Conservation (phyloP, 2,113 vertebrate species). For the western clawed frog (Xenopus tropicalis) region DNA sequence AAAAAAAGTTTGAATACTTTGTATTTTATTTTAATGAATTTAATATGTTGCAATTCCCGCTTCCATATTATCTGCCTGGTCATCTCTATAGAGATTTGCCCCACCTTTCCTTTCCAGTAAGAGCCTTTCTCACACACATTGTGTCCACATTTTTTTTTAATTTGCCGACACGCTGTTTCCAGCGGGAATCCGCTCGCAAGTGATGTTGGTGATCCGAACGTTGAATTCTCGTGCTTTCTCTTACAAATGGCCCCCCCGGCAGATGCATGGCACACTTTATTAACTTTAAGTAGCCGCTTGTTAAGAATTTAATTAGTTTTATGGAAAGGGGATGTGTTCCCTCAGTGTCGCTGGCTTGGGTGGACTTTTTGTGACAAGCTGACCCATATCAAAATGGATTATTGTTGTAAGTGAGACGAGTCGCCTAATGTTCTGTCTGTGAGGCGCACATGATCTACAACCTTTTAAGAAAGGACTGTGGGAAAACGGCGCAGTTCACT, state of each 20-base stretch:
- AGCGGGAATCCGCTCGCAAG: constrained; percentile 71
- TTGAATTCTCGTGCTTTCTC: constrained; percentile 68
- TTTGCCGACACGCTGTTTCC: constrained; percentile 66
- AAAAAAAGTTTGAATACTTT: no score
- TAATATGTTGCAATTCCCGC: no score
- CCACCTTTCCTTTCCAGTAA: constrained; percentile 64
- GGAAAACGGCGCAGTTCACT: constrained; percentile 76
- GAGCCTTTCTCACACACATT: constrained; percentile 74
- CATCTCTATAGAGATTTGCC: constrained; percentile 49
- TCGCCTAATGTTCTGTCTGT: constrained; percentile 81
- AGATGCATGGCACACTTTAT: constrained; percentile 84
- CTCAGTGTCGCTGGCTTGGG: constrained; percentile 74
- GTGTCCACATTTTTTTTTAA: constrained; percentile 66
- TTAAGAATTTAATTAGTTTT: constrained; percentile 87
- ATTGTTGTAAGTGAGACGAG: constrained; percentile 86
- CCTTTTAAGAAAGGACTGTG: constrained; percentile 84
- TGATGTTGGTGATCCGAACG: constrained; percentile 72
- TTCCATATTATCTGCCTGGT: constrained; percentile 1
- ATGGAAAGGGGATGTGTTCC: constrained; percentile 72
- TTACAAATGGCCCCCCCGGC: constrained; percentile 68
- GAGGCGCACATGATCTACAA: constrained; percentile 82
- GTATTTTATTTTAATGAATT: no score
- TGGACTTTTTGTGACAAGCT: constrained; percentile 75
- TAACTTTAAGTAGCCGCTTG: constrained; percentile 77
- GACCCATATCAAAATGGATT: constrained; percentile 84